Base-by-base conservation (phyloP, 2,797 vertebrate species). In the Enteromius anoplus region DNA sequence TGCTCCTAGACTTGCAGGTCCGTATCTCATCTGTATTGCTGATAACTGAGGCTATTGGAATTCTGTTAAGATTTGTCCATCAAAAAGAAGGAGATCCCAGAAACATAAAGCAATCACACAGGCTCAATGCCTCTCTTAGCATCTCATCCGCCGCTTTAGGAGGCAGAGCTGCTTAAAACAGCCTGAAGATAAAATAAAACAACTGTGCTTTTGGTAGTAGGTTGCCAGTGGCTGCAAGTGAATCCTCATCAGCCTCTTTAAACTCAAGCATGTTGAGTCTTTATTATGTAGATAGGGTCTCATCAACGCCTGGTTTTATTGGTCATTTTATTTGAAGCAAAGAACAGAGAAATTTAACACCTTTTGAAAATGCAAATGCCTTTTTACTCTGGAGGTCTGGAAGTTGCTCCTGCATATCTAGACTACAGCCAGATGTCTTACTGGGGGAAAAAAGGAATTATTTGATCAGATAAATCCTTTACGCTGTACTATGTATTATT, bases 1-100 rank as follows among this genome's bases (percentile, higher is more conserved):
- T 69, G 83, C 42, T 51, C 80, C 78, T 84, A 83, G 72, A 75
- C 80, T 84, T 81, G 82, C 70, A 64, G 51, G 75, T 76, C 87
- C 84, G 88, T 90, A 89, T 71, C 82, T 93, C 89, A 89, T 92
- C 81, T 87, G 83, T 85, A 87, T 60, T 86, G 83, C 88, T 89
- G 90, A 88, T 88, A 88, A 82, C 85, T 73, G 64, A 51, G 29
- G 66, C 69, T 75, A 78, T 66, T 75, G 77, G 68, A 75, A 78
- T 78, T 72, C 72, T 47, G 62, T 87, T 83, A 62, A 69, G 79
- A 62, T 68, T 69, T 60, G 73, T 78, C 80, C 81, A 45, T 82
- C 80, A 83, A 85, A 86, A 37, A 71, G 17, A 88, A 87, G 87
- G 89, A 68, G 34, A 47, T 65, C 45, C 37, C 32, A 60, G 71